Evolutionary conservation across 2,797 vertebrate genomes (phyloP), one percentile per base, ranked within the genome.

Genomic region (Orestias chungarensis): DNA sequence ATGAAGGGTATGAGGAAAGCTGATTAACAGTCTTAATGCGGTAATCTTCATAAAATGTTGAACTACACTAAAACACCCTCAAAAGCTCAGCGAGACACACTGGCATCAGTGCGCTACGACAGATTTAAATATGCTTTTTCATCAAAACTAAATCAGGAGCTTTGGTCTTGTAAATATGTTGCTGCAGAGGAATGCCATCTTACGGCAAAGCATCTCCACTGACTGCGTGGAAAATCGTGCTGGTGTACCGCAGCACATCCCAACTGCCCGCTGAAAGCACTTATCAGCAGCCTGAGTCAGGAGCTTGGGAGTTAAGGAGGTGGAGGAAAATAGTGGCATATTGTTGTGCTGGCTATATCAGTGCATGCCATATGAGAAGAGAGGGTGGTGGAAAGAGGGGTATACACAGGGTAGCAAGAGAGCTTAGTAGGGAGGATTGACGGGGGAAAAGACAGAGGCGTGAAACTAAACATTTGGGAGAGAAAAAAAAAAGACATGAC

Each of bases 221-320:
- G 6, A 23, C 29, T 73, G 66, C 31, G 35, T 64, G 73, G 64
- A 86, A 81, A 87, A 86, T 87, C 85, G 78, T 69, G 70, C 77
- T 38, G 64, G 70, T 83, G n/a, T 80, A 76, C 80, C 72, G 33
- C 66, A 62, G 74, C 31, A 61, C 59, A 84, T 79, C 74, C 70
- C 64, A 25, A 64, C 54, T 0, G 15, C 66, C 76, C 38, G 80
- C 87, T 90, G 88, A 89, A 86, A 84, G 9, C 69, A 82, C 85
- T 90, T 86, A 88, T 88, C 81, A 61, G 78, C 0, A 68, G 80
- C 73, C 88, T 90, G 90, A 91, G 82, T 92, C 87, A 91, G 89
- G 89, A 86, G 81, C 70, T 1, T 42, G 74, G 82, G 88, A 87
- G 90, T 91, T 89, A 89, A 80, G 59, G 55, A 77, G 80, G 49